Base-by-base conservation (phyloP, 1,140 invertebrate species). In the Drosophila hydei region DNA sequence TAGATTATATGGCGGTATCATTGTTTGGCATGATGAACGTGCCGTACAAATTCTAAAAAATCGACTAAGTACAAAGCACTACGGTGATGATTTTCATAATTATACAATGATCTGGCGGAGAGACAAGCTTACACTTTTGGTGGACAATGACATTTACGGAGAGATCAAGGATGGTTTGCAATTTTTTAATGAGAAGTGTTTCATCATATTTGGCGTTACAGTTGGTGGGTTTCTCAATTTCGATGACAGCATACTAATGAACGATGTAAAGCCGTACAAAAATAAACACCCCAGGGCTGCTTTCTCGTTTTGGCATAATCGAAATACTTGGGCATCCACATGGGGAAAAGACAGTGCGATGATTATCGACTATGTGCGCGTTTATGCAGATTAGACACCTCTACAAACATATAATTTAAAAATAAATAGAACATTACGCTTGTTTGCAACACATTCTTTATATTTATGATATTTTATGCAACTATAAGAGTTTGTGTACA, bases 101-200 rank as follows among this genome's bases (percentile, higher is more conserved):
- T 96, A 94, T 60, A 93, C 93, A 12, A 88, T 95, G 21, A 91
- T 93, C 56, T 96, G 95, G 95, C 93, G 91, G 52, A 92, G 92
- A 91, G 92, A 93, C 19, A 88, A 85, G 33, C 92, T 94, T 47
- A 85, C 75, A 0, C 80, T 94, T n/a, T 77, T 89, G 19, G 93
- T 95, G 12, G 95, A 95, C 71, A 92, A 91, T 4, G 76, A 91
- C 5, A 51, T 84, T 36, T 90, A 89, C 27, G 89, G 83, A 8
- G 75, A 79, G 89, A 90, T 19, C 1, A 71, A 81, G 18, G 60
- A 81, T 16, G 75, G 67, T 1, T 19, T 87, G 23, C 23, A 67
- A 0, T 72, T 61, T 23, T 87, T 87, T 23, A 61, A 79, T 21
- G 75, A 88, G 56, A 88, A 76, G 18, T 91, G 81, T 47, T 89